These are phyloP conservation scores for Ramazzottius varieornatus DNA, from an alignment of 2,888 invertebrate genomes.

Conservation along the genomic window DNA sequence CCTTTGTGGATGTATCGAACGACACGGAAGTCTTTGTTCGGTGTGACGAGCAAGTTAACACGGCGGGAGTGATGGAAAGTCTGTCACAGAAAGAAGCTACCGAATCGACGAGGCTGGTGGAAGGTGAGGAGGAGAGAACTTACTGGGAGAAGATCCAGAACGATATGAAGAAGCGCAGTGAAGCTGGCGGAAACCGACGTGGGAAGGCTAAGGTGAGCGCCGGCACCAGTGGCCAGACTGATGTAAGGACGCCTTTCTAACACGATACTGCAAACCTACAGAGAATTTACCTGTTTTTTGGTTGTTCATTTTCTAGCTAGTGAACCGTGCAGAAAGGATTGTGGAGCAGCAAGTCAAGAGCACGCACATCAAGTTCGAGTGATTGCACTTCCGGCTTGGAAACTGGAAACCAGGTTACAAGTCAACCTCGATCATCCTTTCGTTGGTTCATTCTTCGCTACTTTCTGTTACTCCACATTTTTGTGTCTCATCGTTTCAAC, in stretches of 20 bases:
- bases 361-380: background rate
- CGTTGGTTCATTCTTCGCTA: too few relatives aligned
- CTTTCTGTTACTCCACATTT: too few relatives aligned
- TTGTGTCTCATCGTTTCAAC: too few relatives aligned
- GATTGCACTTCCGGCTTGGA: too few relatives aligned
- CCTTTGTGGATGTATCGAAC: constrained; percentile 53
- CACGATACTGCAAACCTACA: background rate
- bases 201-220: background rate
- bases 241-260: background rate
- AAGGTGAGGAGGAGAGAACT: constrained; percentile 38
- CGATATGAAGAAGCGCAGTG: constrained; percentile 27
- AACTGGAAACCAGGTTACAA: too few relatives aligned
- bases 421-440: too few relatives aligned
- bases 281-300: background rate
- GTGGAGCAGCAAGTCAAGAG: background rate
- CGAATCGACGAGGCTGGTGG: background rate
- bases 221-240: background rate
- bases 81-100: constrained; percentile 3
- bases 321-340: background rate
- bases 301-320: background rate
- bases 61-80: constrained; percentile 21
- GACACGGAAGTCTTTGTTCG: constrained; percentile 34
- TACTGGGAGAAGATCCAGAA: constrained; percentile 53
- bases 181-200: background rate
- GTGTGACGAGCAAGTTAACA: constrained; percentile 30